Percentiles rank a stretch among this genome's conserved stretches.
phyloP scores from a whole-genome alignment of 2,888 invertebrate genomes.

The Trilocha varians region DNA sequence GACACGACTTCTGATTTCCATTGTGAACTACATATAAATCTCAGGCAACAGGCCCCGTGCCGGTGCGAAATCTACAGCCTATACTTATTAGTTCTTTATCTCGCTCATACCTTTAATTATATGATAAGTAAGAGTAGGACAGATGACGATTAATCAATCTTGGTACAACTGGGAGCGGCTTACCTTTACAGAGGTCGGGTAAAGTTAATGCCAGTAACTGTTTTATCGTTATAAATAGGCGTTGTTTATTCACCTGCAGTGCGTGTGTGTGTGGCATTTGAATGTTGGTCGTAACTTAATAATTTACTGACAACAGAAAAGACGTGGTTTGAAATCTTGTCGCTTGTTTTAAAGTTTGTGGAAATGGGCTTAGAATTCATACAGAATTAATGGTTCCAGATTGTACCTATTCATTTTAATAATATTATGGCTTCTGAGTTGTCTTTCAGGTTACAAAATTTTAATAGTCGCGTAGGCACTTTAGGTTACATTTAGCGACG shows the following conservation, averaged over 20 bases:
- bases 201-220: constrained; percentile 21
- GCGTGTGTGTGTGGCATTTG: neutral
- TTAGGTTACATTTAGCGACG: no score
- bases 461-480: no score
- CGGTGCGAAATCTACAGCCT: neutral
- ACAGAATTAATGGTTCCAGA: no score
- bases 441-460: no score
- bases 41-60: constrained; percentile 3
- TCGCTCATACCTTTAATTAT: neutral
- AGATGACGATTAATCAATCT: constrained; percentile 20
- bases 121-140: neutral
- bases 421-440: no score
- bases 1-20: constrained; percentile 41
- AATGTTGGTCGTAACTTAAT: neutral
- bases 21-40: constrained; percentile 16
- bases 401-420: no score
- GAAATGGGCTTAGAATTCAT: no score
- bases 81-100: neutral
- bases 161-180: constrained; percentile 30
- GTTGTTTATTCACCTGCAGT: neutral
- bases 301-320: neutral
- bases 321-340: no score
- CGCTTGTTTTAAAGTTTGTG: no score
- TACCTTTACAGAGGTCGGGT: constrained; percentile 34
- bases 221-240: constrained; percentile 3